Evolutionary conservation across 2,888 invertebrate species (phyloP), one percentile per base, ranked within the genome.

Genomic region (Drosophila nr. perissopoda): DNA sequence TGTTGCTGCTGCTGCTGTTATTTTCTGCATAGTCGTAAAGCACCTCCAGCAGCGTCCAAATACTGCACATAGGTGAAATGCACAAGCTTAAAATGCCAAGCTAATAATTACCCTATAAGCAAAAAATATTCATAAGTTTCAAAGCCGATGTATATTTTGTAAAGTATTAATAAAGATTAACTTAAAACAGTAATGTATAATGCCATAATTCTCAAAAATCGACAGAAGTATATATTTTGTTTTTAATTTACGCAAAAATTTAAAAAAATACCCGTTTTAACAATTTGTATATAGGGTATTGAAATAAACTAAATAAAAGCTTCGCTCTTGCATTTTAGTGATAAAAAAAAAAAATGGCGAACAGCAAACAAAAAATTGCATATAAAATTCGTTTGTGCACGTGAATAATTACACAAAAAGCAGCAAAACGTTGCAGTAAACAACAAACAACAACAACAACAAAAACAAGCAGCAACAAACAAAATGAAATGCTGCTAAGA

Each of bases 391-490:
- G 78, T 69, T 77, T 81, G 73, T 69, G 77, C 76, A 81, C 74
- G 81, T 85, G 87, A 89, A 86, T 80, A 88, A 87, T 84, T 84
- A 76, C 84, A 79, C 67, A 87, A 87, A 84, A 79, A 74, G 74
- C 73, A 68, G 64, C 68, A 75, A 78, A 76, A 76, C 58, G 59
- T 61, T 69, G 67, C 68, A 57, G 66, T 63, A 66, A 75, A 76
- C 64, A 76, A 40, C 40, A 59, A 76, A 54, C 21, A 49, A 67
- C 16, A 16, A 54, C 31, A 60, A 25, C 1, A 29, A 31, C 40
- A 21, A 48, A 51, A 69, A 33, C 60, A 69, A n/a, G 40, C n/a
- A n/a, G 16, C 53, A 70, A 62, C 66, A 65, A 60, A 33, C 53
- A 61, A 57, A 68, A 70, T 67, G 63, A 69, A 72, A 70, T 73